Evolutionary conservation across 1,140 invertebrate species (phyloP), one percentile per base, ranked within the genome.

Genomic region (Anthonomus grandis): DNA sequence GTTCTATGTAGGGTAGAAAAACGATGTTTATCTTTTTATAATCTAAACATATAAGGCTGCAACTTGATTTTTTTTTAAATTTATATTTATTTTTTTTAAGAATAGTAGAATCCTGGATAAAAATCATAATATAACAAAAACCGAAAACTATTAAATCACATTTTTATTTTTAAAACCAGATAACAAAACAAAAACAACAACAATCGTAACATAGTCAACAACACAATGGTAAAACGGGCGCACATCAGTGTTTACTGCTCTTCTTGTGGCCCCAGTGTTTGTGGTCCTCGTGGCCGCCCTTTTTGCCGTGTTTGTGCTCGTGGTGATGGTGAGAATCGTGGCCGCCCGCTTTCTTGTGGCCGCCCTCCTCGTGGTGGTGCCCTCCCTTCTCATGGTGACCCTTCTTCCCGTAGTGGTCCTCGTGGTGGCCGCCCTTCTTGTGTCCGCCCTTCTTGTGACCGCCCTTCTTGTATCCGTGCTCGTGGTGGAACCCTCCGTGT

Each of bases 261-360:
- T 68, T 70, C 17, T 79, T 65, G 73, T 75, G 80, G 62, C 79
- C 80, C 81, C 82, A 86, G 60, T 85, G 78, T 67, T 86, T 86
- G 65, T 85, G 81, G 42, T 80, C 81, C 31, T 82, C 78, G 57
- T 83, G 81, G 17, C 79, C 83, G 12, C 82, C 82, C 65, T 87
- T 86, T 70, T 86, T 85, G 58, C 78, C 84, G 45, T 82, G 79
- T 59, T 85, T 81, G 42, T 79, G 76, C 27, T 83, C 80, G 64
- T 85, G 79, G 41, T 81, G 78, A 67, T 84, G 82, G 50, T 86
- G 83, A 52, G 84, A 81, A 37, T 84, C 78, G 57, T 86, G 81
- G 6, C 83, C 85, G 21, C 80, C 79, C 56, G 83, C 79, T 17
- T 80, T 78, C 63, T 86, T 85, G 72, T 87, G 84, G 3, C 85